Conservation (phyloP, 2,113 vertebrate species). For the Siphamia tubifer region DNA sequence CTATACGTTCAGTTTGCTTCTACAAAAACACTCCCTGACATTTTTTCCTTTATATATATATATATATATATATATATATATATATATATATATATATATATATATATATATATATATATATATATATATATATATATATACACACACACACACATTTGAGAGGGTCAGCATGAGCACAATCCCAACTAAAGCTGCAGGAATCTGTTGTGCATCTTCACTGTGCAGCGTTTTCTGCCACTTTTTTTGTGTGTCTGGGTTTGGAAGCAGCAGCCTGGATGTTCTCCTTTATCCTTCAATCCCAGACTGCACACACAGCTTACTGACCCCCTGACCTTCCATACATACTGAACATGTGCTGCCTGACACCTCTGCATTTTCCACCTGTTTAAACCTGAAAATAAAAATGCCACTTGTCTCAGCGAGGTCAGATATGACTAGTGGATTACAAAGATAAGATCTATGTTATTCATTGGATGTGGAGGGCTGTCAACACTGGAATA, state of each 20-base stretch:
- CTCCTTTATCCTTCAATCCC: constrained; percentile 15
- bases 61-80: too few relatives aligned
- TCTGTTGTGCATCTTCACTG: not conserved
- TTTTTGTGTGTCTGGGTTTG: constrained; percentile 32
- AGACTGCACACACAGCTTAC: not conserved
- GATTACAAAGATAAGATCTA: constrained; percentile 46
- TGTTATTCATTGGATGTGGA: constrained; percentile 46
- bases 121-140: too few relatives aligned
- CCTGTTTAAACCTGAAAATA: constrained; percentile 25
- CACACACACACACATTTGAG: constrained; percentile 15
- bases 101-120: too few relatives aligned
- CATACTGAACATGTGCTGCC: not conserved
- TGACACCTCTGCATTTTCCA: constrained; percentile 33
- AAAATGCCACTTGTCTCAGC: constrained; percentile 35
- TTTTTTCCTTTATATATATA: too few relatives aligned
- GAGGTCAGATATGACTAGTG: constrained; percentile 20
- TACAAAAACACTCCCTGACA: too few relatives aligned
- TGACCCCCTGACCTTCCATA: constrained; percentile 47
- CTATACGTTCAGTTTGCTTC: too few relatives aligned
- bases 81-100: too few relatives aligned
- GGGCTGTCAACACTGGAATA: constrained; percentile 27
- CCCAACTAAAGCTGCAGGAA: constrained; percentile 35
- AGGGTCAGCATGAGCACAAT: constrained; percentile 46
- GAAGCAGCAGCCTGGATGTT: constrained; percentile 22
- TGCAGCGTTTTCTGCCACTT: constrained; percentile 6